Evolutionary conservation across 1,140 invertebrate species (phyloP).

Genomic region (Drosophila ogumai): DNA sequence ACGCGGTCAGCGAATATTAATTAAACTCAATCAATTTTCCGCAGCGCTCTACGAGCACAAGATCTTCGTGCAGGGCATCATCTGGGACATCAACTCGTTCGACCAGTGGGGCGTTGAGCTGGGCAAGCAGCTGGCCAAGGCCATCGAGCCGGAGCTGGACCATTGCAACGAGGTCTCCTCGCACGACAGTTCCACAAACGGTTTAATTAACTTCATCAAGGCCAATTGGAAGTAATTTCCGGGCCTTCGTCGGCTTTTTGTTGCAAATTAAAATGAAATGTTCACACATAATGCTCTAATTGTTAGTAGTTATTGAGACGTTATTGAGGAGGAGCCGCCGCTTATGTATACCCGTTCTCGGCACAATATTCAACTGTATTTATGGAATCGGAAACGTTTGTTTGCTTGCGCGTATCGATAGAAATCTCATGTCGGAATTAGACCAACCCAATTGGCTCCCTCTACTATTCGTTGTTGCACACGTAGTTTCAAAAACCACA

Average conservation of each 20-base stretch:
- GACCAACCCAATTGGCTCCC: slow-evolving; percentile 47
- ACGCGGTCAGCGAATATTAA: slow-evolving; percentile 9
- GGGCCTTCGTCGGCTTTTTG: slow-evolving; percentile 21
- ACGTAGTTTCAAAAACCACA: slow-evolving; percentile 67
- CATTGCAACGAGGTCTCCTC: slow-evolving; percentile 87
- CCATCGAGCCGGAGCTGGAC: slow-evolving; percentile 96
- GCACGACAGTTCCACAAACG: slow-evolving; percentile 97
- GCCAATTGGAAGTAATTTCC: slow-evolving; percentile 85
- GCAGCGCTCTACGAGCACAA: slow-evolving; percentile 98
- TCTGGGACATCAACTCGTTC: slow-evolving; percentile 99
- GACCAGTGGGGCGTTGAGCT: slow-evolving; percentile 99
- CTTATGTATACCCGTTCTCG: slow-evolving; percentile 54
- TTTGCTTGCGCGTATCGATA: slow-evolving; percentile 62
- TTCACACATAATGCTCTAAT: slow-evolving; percentile 45
- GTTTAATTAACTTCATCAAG: slow-evolving; percentile 97
- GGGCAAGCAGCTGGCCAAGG: slow-evolving; percentile 99
- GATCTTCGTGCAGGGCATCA: slow-evolving; percentile 98
- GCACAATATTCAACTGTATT: slow-evolving; percentile 53
- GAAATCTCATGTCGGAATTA: slow-evolving; percentile 54
- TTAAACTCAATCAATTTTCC: slow-evolving; percentile 76
- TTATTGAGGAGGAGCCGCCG: slow-evolving; percentile 36
- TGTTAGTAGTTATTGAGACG: slow-evolving; percentile 48
- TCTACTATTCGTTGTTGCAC: slow-evolving; percentile 67
- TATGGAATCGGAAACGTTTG: slow-evolving; percentile 41
- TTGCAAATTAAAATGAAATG: slow-evolving; percentile 52